These are phyloP conservation scores for Stramonita haemastoma DNA, from an alignment of 2,888 invertebrate genomes.

Conservation along the genomic window DNA sequence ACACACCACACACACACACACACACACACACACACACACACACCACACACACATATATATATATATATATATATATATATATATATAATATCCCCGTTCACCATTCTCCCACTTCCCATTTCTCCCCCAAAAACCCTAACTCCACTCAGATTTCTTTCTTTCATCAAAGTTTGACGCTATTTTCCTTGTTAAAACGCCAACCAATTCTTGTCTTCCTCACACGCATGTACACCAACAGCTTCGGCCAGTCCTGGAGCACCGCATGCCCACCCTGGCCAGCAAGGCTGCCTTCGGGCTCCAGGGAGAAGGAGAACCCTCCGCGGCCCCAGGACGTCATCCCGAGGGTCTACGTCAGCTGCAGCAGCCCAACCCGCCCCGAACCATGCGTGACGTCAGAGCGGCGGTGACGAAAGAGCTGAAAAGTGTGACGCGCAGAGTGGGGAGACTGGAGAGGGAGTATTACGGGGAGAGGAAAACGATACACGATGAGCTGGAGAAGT, in stretches of 20 bases:
- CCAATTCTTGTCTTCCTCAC: neutral
- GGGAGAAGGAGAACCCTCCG: conserved; percentile 50
- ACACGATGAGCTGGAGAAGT: conserved; percentile 60
- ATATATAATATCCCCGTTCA: neutral
- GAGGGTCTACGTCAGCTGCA: conserved; percentile 43
- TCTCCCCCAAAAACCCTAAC: neutral
- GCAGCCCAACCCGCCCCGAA: conserved; percentile 58
- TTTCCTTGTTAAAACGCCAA: too few species aligned
- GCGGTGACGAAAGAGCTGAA: conserved; percentile 58
- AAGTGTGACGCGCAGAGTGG: conserved; percentile 55
- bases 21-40: neutral
- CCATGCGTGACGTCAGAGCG: conserved; percentile 60
- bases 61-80: too few species aligned
- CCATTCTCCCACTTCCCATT: neutral
- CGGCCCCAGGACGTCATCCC: conserved; percentile 44
- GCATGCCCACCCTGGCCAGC: conserved; percentile 68
- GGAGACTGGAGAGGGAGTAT: conserved; percentile 65
- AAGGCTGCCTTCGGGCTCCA: conserved; percentile 59
- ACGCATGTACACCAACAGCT: conserved; percentile 52
- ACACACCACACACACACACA: neutral
- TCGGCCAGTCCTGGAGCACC: conserved; percentile 65
- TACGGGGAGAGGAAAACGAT: conserved; percentile 65
- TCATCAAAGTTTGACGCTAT: too few species aligned
- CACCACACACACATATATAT: too few species aligned
- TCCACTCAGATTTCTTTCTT: neutral